These are phyloP conservation scores for Xenops minutus DNA, from an alignment of 2,797 vertebrate species.

Conservation along the genomic window DNA sequence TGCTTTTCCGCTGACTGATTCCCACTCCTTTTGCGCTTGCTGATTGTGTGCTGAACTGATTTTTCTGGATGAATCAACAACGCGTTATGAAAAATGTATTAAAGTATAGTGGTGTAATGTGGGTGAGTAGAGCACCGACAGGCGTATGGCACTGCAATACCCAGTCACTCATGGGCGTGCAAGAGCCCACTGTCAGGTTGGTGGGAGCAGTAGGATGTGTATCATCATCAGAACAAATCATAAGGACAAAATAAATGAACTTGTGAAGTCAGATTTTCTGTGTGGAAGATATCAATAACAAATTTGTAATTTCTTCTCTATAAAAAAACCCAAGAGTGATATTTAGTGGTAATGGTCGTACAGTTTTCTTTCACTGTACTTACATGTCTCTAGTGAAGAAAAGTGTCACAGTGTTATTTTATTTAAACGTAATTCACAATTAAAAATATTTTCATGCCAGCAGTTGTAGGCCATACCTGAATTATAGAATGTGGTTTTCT, in stretches of 20 bases:
- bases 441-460: not conserved
- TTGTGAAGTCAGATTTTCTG: not conserved
- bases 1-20: not conserved
- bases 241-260: not conserved
- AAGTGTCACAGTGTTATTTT: not conserved
- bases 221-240: not conserved
- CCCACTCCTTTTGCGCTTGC: not conserved
- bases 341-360: not conserved
- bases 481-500: not conserved
- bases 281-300: not conserved
- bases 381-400: not conserved
- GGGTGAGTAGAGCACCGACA: conserved; percentile 45
- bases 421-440: not conserved
- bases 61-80: conserved; percentile 25
- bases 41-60: not conserved
- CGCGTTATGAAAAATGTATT: conserved; percentile 3
- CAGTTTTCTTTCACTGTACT: not conserved
- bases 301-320: not conserved
- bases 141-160: not conserved
- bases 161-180: not conserved
- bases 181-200: not conserved
- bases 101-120: not conserved
- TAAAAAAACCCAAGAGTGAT: not conserved
- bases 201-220: not conserved
- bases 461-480: not conserved